Conservation (phyloP, 2,888 invertebrate species). For the Sthenelais limicola region DNA sequence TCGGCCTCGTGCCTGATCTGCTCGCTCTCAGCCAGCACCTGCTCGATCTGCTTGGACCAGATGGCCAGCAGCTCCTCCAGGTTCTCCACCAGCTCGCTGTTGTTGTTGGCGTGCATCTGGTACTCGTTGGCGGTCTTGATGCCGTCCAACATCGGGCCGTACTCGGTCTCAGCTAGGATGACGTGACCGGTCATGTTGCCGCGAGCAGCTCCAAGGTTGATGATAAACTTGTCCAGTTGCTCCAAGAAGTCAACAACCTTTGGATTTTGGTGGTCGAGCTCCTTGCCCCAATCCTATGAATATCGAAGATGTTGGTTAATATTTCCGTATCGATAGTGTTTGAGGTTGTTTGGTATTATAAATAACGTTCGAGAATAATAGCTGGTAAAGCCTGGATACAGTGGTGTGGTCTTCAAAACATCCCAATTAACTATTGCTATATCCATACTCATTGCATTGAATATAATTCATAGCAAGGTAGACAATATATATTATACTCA, state of each 20-base stretch:
- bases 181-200: slow-evolving; percentile 71
- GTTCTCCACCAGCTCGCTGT: slow-evolving; percentile 70
- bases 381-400: too few species aligned
- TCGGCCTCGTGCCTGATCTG: slow-evolving; percentile 73
- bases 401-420: too few species aligned
- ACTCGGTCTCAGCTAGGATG: slow-evolving; percentile 67
- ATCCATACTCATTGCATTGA: too few species aligned
- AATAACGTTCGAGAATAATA: too few species aligned
- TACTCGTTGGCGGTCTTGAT: slow-evolving; percentile 69
- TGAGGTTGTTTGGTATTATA: too few species aligned
- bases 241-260: slow-evolving; percentile 71
- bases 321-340: too few species aligned
- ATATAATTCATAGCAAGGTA: too few species aligned
- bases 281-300: slow-evolving; percentile 68
- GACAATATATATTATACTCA: too few species aligned
- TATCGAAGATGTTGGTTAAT: not conserved
- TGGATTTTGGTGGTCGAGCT: slow-evolving; percentile 52
- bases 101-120: slow-evolving; percentile 67
- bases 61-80: slow-evolving; percentile 69
- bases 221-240: slow-evolving; percentile 69
- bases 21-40: slow-evolving; percentile 71
- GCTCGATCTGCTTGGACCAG: slow-evolving; percentile 73
- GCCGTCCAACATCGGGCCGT: slow-evolving; percentile 62
- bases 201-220: slow-evolving; percentile 65
- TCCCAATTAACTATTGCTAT: too few species aligned